phyloP scores from a whole-genome alignment of 2,113 vertebrate species.

The Etia nguti region DNA sequence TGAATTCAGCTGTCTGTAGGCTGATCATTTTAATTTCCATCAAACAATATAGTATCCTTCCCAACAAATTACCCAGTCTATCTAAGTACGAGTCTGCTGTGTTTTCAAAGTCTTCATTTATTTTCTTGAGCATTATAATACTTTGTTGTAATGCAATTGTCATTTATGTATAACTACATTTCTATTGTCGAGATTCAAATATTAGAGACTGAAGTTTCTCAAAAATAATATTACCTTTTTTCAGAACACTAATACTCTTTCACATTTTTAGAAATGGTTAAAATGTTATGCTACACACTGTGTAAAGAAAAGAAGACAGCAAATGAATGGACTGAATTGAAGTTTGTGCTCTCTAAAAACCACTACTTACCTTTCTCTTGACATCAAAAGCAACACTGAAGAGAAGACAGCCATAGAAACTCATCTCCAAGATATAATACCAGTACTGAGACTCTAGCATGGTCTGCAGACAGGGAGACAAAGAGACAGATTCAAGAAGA shows the following conservation, averaged over 20 bases:
- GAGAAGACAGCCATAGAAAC: slow-evolving; percentile 89
- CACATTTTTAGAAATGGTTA: background rate
- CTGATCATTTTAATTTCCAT: background rate
- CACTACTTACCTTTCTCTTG: slow-evolving; percentile 84
- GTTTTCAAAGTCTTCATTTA: background rate
- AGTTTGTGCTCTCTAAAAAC: background rate
- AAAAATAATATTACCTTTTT: background rate
- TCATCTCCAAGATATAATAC: slow-evolving; percentile 91
- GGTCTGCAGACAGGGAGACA: slow-evolving; percentile 66
- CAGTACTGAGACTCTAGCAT: slow-evolving; percentile 92
- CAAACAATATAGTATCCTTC: background rate
- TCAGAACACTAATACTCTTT: background rate
- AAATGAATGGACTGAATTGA: background rate
- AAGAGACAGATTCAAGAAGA: background rate
- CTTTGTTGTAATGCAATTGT: too few species aligned
- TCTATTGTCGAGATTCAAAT: background rate
- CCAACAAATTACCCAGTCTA: background rate
- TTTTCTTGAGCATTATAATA: background rate
- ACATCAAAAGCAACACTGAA: slow-evolving; percentile 86
- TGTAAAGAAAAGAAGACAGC: background rate
- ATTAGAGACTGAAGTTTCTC: background rate
- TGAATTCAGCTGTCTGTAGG: background rate
- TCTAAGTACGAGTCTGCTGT: background rate
- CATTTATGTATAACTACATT: background rate
- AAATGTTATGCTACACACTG: background rate